phyloP scores from a whole-genome alignment of 1,140 invertebrate genomes.

The Rhizoglyphus robini region DNA sequence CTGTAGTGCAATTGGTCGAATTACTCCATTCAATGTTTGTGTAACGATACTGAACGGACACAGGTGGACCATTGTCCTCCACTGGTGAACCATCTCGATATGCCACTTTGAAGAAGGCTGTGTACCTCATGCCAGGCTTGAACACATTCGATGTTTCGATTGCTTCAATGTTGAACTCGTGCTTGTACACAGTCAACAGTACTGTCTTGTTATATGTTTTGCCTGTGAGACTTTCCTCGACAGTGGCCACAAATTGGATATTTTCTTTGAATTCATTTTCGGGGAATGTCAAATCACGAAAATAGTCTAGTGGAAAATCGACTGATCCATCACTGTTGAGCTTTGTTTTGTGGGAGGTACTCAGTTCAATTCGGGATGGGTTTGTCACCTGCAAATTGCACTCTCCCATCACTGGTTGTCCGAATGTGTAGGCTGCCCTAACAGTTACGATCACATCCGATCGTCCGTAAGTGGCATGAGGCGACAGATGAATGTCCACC shows the following conservation, averaged over 20 bases:
- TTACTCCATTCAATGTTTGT: slow-evolving; percentile 49
- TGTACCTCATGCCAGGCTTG: slow-evolving; percentile 70
- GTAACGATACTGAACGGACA: slow-evolving; percentile 50
- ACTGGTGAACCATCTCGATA: slow-evolving; percentile 60
- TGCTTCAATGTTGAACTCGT: slow-evolving; percentile 66
- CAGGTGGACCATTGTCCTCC: slow-evolving; percentile 44
- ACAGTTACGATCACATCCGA: slow-evolving; percentile 56
- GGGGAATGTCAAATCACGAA: slow-evolving; percentile 22
- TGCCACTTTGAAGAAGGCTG: slow-evolving; percentile 53
- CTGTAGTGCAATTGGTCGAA: slow-evolving; percentile 39
- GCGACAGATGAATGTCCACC: slow-evolving; percentile 68
- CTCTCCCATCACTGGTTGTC: slow-evolving; percentile 51
- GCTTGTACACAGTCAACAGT: slow-evolving; percentile 57
- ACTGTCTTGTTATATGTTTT: slow-evolving; percentile 61
- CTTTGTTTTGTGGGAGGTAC: slow-evolving; percentile 24
- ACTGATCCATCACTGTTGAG: slow-evolving; percentile 25
- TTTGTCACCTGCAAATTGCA: slow-evolving; percentile 27
- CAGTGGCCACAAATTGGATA: slow-evolving; percentile 56
- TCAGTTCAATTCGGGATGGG: slow-evolving; percentile 22
- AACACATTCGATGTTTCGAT: slow-evolving; percentile 65
- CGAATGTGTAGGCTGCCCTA: slow-evolving; percentile 65
- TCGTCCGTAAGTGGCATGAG: slow-evolving; percentile 63
- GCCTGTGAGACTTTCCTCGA: slow-evolving; percentile 63
- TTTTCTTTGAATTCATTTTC: slow-evolving; percentile 41
- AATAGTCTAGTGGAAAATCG: slow-evolving; percentile 25